Percentiles rank a stretch among this genome's conserved stretches.
Evolutionary conservation across 1,140 invertebrate genomes (phyloP).

Genomic region (Halesus radiatus): DNA sequence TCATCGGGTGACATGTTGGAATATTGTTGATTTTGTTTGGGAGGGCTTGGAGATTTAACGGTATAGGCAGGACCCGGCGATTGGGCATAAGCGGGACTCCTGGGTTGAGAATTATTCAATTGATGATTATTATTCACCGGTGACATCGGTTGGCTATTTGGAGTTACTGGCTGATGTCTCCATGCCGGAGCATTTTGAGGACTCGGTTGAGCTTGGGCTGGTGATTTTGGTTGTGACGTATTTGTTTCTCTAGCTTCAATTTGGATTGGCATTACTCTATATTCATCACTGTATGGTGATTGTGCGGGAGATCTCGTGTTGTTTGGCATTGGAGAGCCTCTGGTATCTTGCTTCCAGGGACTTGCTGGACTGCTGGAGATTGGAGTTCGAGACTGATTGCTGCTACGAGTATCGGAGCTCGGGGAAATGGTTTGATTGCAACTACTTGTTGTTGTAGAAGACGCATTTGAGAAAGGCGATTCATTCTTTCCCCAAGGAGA

Average conservation of each 20-base stretch:
- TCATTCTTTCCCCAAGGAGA: slow-evolving; percentile 65
- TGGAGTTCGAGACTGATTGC: slow-evolving; percentile 45
- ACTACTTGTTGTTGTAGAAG: slow-evolving; percentile 50
- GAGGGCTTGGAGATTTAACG: slow-evolving; percentile 31
- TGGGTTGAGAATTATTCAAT: slow-evolving; percentile 55
- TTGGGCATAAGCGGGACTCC: slow-evolving; percentile 47
- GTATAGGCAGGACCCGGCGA: not conserved
- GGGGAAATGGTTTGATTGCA: slow-evolving; percentile 56
- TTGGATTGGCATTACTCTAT: slow-evolving; percentile 41
- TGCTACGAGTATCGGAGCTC: slow-evolving; percentile 39
- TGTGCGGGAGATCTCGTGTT: slow-evolving; percentile 7
- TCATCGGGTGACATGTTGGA: slow-evolving; percentile 27
- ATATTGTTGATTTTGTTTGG: slow-evolving; percentile 28
- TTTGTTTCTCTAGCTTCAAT: slow-evolving; percentile 38
- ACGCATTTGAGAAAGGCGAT: slow-evolving; percentile 58
- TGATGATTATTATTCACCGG: slow-evolving; percentile 48
- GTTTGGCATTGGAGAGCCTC: slow-evolving; percentile 40
- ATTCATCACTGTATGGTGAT: slow-evolving; percentile 40
- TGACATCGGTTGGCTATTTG: slow-evolving; percentile 47
- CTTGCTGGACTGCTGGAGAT: slow-evolving; percentile 46
- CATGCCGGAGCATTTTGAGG: slow-evolving; percentile 48
- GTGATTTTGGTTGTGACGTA: slow-evolving; percentile 40
- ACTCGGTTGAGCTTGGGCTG: slow-evolving; percentile 40
- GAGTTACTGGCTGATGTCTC: slow-evolving; percentile 60
- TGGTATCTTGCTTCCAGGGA: slow-evolving; percentile 51